These are phyloP conservation scores for Melanostoma mellinum DNA, from an alignment of 2,888 invertebrate species.

Conservation along the genomic window DNA sequence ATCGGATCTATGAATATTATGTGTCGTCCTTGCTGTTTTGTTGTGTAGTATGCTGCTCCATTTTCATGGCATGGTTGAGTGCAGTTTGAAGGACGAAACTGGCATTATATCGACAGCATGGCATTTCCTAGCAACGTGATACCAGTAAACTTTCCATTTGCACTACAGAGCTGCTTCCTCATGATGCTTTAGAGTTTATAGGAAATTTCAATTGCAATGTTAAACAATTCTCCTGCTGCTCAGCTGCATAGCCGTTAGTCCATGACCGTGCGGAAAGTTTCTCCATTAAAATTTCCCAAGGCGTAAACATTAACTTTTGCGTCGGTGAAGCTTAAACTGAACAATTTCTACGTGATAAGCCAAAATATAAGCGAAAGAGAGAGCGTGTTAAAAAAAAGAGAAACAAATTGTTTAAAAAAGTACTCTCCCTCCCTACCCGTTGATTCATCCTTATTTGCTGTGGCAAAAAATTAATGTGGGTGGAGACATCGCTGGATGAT, in stretches of 20 bases:
- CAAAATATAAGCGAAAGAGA: background rate
- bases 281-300: constrained; percentile 68
- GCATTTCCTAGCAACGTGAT: constrained; percentile 37
- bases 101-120: constrained; percentile 53
- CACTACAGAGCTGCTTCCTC: constrained; percentile 5
- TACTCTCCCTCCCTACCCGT: constrained; percentile 20
- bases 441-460: constrained; percentile 8
- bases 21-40: constrained; percentile 22
- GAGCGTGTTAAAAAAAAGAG: constrained; percentile 9
- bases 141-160: constrained; percentile 56
- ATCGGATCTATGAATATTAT: constrained; percentile 62
- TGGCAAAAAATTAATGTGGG: background rate
- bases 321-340: constrained; percentile 54
- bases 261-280: constrained; percentile 61
- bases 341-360: constrained; percentile 46
- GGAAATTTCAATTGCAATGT: constrained; percentile 49
- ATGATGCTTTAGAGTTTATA: constrained; percentile 17
- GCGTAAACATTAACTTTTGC: constrained; percentile 69
- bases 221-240: background rate
- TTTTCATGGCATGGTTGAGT: constrained; percentile 23
- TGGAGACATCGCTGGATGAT: constrained; percentile 18
- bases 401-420: constrained; percentile 32
- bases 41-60: constrained; percentile 5
- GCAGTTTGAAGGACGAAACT: constrained; percentile 47
- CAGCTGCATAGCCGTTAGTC: background rate